Evolutionary conservation across 2,888 invertebrate genomes (phyloP), one percentile per base, ranked within the genome.

Genomic region (Pseudococcus longispinus): DNA sequence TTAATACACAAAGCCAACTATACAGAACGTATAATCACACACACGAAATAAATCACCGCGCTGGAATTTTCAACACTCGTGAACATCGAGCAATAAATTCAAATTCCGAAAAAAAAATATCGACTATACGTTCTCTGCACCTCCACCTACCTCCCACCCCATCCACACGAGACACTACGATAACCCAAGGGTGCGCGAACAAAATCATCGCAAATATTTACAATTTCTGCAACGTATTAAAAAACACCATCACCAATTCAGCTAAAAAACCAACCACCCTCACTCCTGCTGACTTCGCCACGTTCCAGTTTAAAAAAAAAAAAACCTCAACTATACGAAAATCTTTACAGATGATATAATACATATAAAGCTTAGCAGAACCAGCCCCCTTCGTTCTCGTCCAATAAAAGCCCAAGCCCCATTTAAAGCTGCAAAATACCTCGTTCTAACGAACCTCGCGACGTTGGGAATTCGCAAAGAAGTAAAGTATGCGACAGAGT

Each of bases 291-390:
- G 23, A 23, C 51, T 51, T 60, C 23, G 37, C 37, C 4, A 32
- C 4, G 1, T 5, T 60, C n/a, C 37, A 5, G 37, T 37, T 8
- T 6, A 37, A 23, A 23, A 9, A 13, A 60, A n/a, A 55, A n/a
- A 20, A 55, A 55, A 55, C 20, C 23, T 23, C 60, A 9, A 23
- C 5, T 60, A 9, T 37, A 20, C 60, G 60, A 60, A 23, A 60
- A 60, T 60, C 60, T 60, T 60, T 60, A 60, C 60, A 60, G 60
- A 60, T 51, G 51, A n/a, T 51, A 51, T 51, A 51, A 51, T 51
- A 51, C 37, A 37, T n/a, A n/a, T 55, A 60, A 60, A 60, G 60
- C 60, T 60, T 9, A 55, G 13, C 15, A 55, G 13, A 55, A n/a
- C n/a, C 18, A 18, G 15, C 8, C 13, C 23, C 60, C 13, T 23